Evolutionary conservation across 1,140 invertebrate genomes (phyloP).

Genomic region (Atopsyche davidsoni): DNA sequence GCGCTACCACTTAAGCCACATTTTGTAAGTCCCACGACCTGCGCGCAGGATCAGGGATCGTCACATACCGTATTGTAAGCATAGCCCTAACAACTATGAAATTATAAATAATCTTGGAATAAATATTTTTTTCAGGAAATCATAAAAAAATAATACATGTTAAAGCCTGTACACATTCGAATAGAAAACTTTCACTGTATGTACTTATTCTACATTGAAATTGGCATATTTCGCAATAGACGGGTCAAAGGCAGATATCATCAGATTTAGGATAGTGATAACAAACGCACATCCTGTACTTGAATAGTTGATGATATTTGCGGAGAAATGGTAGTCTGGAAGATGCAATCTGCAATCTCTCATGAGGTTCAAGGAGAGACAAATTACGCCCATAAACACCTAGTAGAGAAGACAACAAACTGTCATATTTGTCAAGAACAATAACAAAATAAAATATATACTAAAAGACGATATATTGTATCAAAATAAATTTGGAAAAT

Average conservation of each 20-base stretch:
- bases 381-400: constrained; percentile 57
- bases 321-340: constrained; percentile 59
- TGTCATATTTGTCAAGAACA: no score
- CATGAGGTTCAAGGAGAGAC: constrained; percentile 64
- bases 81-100: no score
- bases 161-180: not conserved
- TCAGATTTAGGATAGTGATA: constrained; percentile 69
- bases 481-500: no score
- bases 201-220: constrained; percentile 21
- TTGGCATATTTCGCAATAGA: constrained; percentile 47
- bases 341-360: constrained; percentile 69
- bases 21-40: no score
- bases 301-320: constrained; percentile 63
- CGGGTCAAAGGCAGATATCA: constrained; percentile 74
- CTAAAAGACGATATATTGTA: no score
- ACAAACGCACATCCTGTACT: constrained; percentile 63
- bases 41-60: no score
- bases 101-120: no score
- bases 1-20: no score
- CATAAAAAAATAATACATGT: constrained; percentile 1
- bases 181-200: not conserved
- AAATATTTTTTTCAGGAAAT: not conserved
- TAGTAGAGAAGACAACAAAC: no score
- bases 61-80: no score
- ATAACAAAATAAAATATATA: no score